Evolutionary conservation across 2,797 vertebrate genomes (phyloP), one percentile per base, ranked within the genome.

Genomic region (Lepus townsendii): DNA sequence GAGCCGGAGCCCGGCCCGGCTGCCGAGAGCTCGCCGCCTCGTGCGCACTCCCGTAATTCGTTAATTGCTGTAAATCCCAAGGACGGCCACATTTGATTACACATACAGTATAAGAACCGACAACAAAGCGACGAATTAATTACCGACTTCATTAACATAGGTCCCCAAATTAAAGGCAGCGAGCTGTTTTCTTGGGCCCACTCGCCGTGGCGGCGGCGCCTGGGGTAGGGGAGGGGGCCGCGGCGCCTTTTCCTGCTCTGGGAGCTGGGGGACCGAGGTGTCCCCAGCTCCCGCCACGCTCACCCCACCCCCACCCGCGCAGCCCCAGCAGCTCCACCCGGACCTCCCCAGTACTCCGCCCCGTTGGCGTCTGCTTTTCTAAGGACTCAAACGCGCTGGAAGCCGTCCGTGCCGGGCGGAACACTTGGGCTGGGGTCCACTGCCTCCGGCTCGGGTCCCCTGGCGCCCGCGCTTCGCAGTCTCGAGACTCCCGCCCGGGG

Each of bases 111-210:
- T 97, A 96, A 77, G 97, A 92, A 97, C 96, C 94, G 96, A 96
- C 96, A 97, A 97, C 97, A 98, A 98, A 98, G 97, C 97, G 94
- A 95, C 79, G 98, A 98, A 97, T 97, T 98, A 98, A 98, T 98
- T 97, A 97, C 98, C 97, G 96, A 98, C 98, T 97, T 98, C 98
- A 98, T 98, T 98, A 98, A 98, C 98, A 97, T 98, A 97, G 98
- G 97, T 97, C 97, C 97, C 97, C 96, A 97, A 97, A 84, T 97
- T 97, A 98, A 96, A 98, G 97, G 68, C 97, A 97, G 94, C 3
- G 97, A 98, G 97, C 88, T 71, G 93, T 96, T 60, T 96, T 93
- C 97, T 88, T 87, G 96, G 96, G 97, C 94, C 85, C 96, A 88
- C 94, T 97, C 52, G 96, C 93, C 57, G 35, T 47, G 73, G 91